Evolutionary conservation across 2,888 invertebrate genomes (phyloP).

Genomic region (Amaurobius ferox): DNA sequence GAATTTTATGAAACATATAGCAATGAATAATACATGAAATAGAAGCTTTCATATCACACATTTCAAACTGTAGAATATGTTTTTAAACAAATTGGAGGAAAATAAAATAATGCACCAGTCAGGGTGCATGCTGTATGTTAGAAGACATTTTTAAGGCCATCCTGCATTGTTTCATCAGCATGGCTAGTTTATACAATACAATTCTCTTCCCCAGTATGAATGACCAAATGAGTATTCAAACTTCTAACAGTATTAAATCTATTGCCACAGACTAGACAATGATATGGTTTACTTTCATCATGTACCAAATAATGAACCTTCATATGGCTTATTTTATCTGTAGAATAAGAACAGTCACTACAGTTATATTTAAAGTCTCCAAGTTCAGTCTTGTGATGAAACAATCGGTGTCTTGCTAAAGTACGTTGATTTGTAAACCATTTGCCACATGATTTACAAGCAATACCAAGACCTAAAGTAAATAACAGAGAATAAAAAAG

Average conservation of each 20-base stretch:
- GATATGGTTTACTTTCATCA: background rate
- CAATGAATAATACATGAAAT: too few relatives aligned
- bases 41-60: too few relatives aligned
- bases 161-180: too few relatives aligned
- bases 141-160: too few relatives aligned
- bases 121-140: too few relatives aligned
- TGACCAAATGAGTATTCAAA: conserved; percentile 35
- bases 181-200: too few relatives aligned
- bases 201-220: conserved; percentile 48
- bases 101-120: too few relatives aligned
- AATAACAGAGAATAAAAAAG: too few relatives aligned
- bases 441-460: conserved; percentile 36
- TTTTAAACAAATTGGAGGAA: too few relatives aligned
- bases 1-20: too few relatives aligned
- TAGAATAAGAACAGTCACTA: conserved; percentile 28
- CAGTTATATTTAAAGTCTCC: conserved; percentile 24
- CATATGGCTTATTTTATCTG: conserved; percentile 24
- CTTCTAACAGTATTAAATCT: conserved; percentile 33
- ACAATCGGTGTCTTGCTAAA: conserved; percentile 36
- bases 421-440: conserved; percentile 24
- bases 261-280: conserved; percentile 33
- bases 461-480: too few relatives aligned
- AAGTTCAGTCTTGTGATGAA: conserved; percentile 38
- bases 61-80: too few relatives aligned
- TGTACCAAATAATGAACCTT: conserved; percentile 26